A percentile compares a stretch with the other conserved stretches of the same genome.
Evolutionary conservation across 2,113 vertebrate species (phyloP).

Genomic region (Stictonetta naevosa): DNA sequence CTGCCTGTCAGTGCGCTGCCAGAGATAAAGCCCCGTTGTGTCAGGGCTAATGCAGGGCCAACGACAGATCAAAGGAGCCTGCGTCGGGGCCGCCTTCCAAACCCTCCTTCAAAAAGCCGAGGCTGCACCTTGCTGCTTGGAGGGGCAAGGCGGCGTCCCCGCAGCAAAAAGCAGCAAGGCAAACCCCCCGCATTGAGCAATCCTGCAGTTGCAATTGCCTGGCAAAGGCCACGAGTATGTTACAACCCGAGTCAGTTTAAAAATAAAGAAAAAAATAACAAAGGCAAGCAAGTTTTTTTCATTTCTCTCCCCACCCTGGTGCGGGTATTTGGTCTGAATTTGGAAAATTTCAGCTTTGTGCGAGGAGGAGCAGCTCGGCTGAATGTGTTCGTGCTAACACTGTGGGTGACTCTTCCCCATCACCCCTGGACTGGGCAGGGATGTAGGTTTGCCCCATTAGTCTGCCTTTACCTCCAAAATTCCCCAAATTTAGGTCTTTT

Average conservation of each 20-base stretch:
- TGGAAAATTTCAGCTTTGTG: fast-evolving
- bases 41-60: conserved; percentile 16
- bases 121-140: background rate
- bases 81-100: background rate
- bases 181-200: background rate
- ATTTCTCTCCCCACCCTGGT: fast-evolving
- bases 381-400: fast-evolving
- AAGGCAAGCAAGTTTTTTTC: background rate
- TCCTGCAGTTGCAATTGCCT: background rate
- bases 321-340: background rate
- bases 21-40: background rate
- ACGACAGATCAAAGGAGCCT: conserved; percentile 40
- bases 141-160: background rate
- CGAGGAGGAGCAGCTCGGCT: fast-evolving
- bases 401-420: no score
- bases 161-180: background rate
- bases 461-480: background rate
- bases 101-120: background rate
- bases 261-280: background rate
- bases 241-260: background rate
- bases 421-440: background rate
- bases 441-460: fast-evolving
- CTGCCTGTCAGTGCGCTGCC: background rate
- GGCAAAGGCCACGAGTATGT: fast-evolving
- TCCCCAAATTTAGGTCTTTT: no score